A percentile compares a stretch with the other conserved stretches of the same genome.
Evolutionary conservation across 2,797 vertebrate genomes (phyloP).

Genomic region (Xenopus petersii): DNA sequence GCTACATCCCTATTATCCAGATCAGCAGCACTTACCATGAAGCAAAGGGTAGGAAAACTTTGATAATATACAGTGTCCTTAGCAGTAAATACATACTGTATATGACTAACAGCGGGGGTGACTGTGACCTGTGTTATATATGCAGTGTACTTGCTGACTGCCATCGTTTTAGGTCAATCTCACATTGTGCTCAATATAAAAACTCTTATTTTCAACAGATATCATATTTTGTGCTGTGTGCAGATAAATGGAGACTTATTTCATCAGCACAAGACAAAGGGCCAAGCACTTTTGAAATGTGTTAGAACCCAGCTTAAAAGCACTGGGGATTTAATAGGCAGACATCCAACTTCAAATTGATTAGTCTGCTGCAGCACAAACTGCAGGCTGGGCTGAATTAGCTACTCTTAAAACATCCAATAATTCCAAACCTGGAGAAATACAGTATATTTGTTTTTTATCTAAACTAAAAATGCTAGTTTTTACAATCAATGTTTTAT

Average conservation of each 20-base stretch:
- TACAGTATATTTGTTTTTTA: too few species aligned
- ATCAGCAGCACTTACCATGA: too few species aligned
- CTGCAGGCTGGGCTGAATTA: constrained; percentile 5
- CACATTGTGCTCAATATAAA: background rate
- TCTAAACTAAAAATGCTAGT: too few species aligned
- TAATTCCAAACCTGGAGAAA: background rate
- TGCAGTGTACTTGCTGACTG: background rate
- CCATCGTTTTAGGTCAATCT: background rate
- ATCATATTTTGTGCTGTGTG: constrained; percentile 4
- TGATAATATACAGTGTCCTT: too few species aligned
- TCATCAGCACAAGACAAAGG: constrained; percentile 21
- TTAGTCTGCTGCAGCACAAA: constrained; percentile 36
- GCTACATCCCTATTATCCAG: too few species aligned
- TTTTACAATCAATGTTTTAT: too few species aligned
- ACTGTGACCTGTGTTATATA: background rate
- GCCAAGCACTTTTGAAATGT: constrained; percentile 21
- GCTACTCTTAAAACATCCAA: constrained; percentile 11
- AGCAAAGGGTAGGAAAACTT: too few species aligned
- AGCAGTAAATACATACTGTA: too few species aligned
- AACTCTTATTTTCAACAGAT: background rate
- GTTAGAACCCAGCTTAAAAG: constrained; percentile 19
- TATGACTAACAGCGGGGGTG: too few species aligned
- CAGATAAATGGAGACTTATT: constrained; percentile 27
- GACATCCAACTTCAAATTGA: constrained; percentile 32
- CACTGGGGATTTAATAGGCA: constrained; percentile 32